Percentiles rank a stretch among this genome's conserved stretches.
Conservation (phyloP, 23 tunicate genomes). For the Styela clava region DNA sequence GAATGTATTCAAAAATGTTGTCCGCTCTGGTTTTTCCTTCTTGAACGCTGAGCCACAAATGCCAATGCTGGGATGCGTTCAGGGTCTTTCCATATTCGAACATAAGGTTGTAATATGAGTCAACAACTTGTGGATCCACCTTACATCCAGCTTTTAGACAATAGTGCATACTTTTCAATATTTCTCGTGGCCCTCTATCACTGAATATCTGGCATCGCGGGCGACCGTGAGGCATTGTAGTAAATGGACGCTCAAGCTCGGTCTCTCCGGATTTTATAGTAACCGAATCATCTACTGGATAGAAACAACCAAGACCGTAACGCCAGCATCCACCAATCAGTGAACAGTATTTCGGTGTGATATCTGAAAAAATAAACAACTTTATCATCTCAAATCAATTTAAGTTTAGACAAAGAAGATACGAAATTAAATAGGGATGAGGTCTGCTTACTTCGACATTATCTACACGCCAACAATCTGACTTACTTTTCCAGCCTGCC, state of each 20-base stretch:
- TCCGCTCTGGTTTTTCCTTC: not conserved
- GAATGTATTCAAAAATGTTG: not conserved
- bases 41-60: not conserved
- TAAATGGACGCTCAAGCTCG: not conserved
- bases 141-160: constrained; percentile 75
- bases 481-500: constrained; percentile 84
- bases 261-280: constrained; percentile 59
- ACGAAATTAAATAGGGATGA: too few relatives aligned
- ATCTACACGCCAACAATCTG: too few relatives aligned
- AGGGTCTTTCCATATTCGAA: constrained; percentile 8
- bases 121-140: constrained; percentile 12
- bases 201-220: constrained; percentile 42
- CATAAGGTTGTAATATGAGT: not conserved
- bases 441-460: too few relatives aligned
- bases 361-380: constrained; percentile 55
- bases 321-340: constrained; percentile 80
- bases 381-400: too few relatives aligned
- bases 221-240: constrained; percentile 30
- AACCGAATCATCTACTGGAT: constrained; percentile 42
- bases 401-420: too few relatives aligned
- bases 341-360: constrained; percentile 42
- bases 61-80: not conserved
- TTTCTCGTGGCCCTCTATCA: not conserved
- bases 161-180: constrained; percentile 37
- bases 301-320: constrained; percentile 35